Percentiles rank a stretch among this genome's conserved stretches.
Conservation (phyloP, 2,797 vertebrate species). For the Betta splendens region DNA sequence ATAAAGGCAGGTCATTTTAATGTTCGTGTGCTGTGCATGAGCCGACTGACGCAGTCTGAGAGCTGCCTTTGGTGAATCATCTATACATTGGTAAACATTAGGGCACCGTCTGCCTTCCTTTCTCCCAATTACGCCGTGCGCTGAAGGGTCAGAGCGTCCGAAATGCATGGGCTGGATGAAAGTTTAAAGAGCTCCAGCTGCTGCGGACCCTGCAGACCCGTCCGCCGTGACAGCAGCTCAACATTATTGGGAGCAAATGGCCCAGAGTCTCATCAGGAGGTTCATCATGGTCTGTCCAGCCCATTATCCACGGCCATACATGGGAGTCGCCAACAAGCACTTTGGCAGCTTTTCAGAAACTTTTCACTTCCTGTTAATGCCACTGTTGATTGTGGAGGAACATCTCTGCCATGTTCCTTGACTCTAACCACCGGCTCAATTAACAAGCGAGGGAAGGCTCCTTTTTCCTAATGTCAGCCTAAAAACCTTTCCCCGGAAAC, state of each 20-base stretch:
- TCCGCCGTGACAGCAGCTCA: slow-evolving; percentile 10
- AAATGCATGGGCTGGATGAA: slow-evolving; percentile 60
- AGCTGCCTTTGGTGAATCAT: slow-evolving; percentile 29
- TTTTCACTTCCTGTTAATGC: slow-evolving; percentile 54
- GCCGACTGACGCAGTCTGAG: slow-evolving; percentile 6
- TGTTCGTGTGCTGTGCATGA: no score
- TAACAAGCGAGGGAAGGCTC: slow-evolving; percentile 64
- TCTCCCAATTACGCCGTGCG: slow-evolving; percentile 7
- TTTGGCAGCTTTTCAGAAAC: slow-evolving; percentile 37
- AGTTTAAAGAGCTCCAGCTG: slow-evolving; percentile 58
- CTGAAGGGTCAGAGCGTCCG: slow-evolving; percentile 40
- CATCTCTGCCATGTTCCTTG: slow-evolving; percentile 58
- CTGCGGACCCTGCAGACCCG: slow-evolving; percentile 40
- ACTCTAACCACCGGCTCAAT: slow-evolving; percentile 70
- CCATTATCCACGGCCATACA: slow-evolving; percentile 51
- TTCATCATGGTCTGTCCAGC: slow-evolving; percentile 33
- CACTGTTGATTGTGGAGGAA: slow-evolving; percentile 36
- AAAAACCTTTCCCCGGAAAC: slow-evolving; percentile 77
- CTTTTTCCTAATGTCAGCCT: slow-evolving; percentile 77
- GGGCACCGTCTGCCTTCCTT: slow-evolving; percentile 17
- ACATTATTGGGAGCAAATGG: slow-evolving; percentile 41
- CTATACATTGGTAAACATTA: slow-evolving; percentile 35
- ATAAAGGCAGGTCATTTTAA: no score
- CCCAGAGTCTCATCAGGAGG: slow-evolving; percentile 28
- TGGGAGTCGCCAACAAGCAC: slow-evolving; percentile 25